Evolutionary conservation across 2,797 vertebrate genomes (phyloP).

Genomic region (Chaunax sp.): DNA sequence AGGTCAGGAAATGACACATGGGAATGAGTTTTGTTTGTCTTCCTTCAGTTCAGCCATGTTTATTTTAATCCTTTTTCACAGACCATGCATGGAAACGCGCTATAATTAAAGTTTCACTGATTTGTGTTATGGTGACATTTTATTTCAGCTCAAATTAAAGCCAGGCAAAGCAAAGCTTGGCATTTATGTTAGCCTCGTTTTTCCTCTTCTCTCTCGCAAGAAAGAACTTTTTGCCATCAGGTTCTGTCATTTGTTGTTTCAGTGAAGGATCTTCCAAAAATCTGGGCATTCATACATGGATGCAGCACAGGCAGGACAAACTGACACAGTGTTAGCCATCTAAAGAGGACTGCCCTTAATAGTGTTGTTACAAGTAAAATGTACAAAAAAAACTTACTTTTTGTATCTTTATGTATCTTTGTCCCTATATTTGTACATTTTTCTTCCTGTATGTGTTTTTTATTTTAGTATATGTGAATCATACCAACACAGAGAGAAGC

Average conservation of each 20-base stretch:
- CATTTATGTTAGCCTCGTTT: slow-evolving; percentile 35
- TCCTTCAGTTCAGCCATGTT: slow-evolving; percentile 21
- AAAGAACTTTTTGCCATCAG: slow-evolving; percentile 23
- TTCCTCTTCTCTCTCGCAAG: slow-evolving; percentile 4
- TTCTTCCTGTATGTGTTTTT: slow-evolving; percentile 39
- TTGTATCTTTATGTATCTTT: slow-evolving; percentile 2
- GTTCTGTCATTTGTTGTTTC: slow-evolving; percentile 36
- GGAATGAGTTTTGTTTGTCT: slow-evolving; percentile 36
- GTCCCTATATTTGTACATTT: slow-evolving; percentile 25
- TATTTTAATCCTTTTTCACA: slow-evolving; percentile 21
- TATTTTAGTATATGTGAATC: slow-evolving; percentile 55
- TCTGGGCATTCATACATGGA: slow-evolving; percentile 5
- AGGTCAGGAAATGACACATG: slow-evolving; percentile 41
- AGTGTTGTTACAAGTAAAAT: slow-evolving; percentile 1
- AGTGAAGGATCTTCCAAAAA: slow-evolving; percentile 15
- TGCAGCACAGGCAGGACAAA: slow-evolving; percentile 7
- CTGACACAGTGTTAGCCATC: not conserved
- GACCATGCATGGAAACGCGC: slow-evolving; percentile 34
- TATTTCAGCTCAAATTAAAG: slow-evolving; percentile 49
- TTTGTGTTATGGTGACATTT: slow-evolving; percentile 54
- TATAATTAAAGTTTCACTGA: slow-evolving; percentile 50
- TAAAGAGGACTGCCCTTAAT: not conserved
- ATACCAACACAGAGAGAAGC: slow-evolving; percentile 65
- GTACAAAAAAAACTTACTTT: slow-evolving; percentile 2
- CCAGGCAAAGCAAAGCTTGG: slow-evolving; percentile 34